A percentile compares a stretch with the other conserved stretches of the same genome.
phyloP scores from a whole-genome alignment of 2,888 invertebrate genomes.

The Theodoxus fluviatilis region DNA sequence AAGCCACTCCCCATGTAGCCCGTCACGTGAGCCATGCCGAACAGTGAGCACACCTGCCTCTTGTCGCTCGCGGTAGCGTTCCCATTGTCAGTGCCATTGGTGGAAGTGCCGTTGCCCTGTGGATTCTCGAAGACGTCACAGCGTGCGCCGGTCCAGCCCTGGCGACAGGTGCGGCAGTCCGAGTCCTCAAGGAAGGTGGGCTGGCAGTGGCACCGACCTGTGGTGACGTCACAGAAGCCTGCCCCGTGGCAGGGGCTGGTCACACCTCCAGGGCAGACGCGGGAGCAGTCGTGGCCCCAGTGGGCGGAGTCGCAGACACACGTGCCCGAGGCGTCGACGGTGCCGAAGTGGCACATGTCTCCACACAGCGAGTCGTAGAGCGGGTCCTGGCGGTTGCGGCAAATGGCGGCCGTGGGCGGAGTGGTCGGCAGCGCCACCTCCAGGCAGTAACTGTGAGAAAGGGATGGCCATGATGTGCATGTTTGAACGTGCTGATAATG shows the following conservation, averaged over 20 bases:
- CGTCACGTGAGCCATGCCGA: conserved; percentile 33
- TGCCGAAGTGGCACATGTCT: conserved; percentile 40
- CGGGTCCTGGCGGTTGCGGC: conserved; percentile 33
- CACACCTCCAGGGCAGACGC: conserved; percentile 37
- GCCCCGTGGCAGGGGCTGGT: conserved; percentile 32
- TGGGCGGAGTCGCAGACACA: conserved; percentile 39
- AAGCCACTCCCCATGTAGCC: conserved; percentile 30
- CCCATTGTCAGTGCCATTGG: neutral
- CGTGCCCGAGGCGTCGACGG: conserved; percentile 21
- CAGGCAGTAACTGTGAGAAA: conserved; percentile 36
- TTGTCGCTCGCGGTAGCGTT: neutral
- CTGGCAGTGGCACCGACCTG: conserved; percentile 36
- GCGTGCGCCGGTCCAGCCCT: conserved; percentile 34
- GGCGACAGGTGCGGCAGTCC: conserved; percentile 33
- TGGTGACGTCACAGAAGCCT: conserved; percentile 33
- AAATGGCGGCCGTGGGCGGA: conserved; percentile 35
- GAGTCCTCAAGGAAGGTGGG: conserved; percentile 30
- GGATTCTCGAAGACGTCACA: conserved; percentile 29
- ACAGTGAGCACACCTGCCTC: conserved; percentile 29
- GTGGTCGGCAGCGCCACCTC: conserved; percentile 29
- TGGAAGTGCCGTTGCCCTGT: conserved; percentile 3
- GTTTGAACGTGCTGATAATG: neutral
- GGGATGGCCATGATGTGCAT: no score
- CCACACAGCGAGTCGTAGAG: conserved; percentile 34
- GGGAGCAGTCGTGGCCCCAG: conserved; percentile 39